phyloP scores from a whole-genome alignment of 2,113 vertebrate genomes.

The Spea bombifrons region DNA sequence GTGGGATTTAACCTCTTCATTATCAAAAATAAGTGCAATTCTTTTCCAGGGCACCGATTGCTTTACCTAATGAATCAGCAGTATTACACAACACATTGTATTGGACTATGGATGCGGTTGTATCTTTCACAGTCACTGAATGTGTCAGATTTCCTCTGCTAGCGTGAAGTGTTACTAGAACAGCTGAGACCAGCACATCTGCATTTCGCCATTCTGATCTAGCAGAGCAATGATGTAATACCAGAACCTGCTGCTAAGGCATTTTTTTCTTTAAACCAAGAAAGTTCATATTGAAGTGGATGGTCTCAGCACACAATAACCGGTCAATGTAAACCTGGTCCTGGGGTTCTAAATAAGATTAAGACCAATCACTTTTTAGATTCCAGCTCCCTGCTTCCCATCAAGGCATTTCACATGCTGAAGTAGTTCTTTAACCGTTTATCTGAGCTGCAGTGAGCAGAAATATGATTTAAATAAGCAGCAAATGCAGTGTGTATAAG shows the following conservation, averaged over 20 bases:
- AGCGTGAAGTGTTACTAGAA: neutral
- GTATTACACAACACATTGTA: neutral
- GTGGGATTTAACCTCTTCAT: neutral
- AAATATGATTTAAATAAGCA: neutral
- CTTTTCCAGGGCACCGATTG: neutral
- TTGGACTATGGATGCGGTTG: neutral
- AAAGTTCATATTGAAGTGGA: no score
- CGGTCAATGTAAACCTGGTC: no score
- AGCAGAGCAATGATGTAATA: neutral
- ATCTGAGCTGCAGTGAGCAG: neutral
- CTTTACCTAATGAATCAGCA: neutral
- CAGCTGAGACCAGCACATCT: neutral
- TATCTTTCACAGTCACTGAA: neutral
- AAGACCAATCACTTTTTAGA: neutral
- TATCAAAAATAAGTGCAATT: neutral
- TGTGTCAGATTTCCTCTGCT: neutral
- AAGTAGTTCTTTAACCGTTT: neutral
- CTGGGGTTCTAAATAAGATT: no score
- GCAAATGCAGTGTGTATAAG: neutral
- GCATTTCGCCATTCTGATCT: neutral
- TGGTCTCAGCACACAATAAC: no score
- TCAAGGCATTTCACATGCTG: no score
- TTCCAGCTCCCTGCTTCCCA: neutral
- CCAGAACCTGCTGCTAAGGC: neutral
- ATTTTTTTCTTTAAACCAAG: neutral